Evolutionary conservation across 2,113 vertebrate species (phyloP), one percentile per base, ranked within the genome.

Genomic region (Ammodytes dubius): DNA sequence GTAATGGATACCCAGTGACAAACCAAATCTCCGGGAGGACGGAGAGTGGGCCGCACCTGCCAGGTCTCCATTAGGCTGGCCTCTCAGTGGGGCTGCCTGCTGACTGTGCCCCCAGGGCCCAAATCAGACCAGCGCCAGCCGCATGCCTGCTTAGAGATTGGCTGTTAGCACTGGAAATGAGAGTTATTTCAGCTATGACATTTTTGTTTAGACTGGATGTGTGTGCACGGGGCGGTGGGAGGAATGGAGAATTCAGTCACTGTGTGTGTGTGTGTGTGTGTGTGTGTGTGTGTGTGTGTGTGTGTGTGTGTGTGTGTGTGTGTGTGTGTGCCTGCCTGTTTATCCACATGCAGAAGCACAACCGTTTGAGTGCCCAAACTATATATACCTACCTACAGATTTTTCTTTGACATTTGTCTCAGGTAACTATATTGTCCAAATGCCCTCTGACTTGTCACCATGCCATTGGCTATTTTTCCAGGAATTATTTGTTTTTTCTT

Each of bases 91-190:
- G 96, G 96, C 96, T 96, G 96, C 97, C 95, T 96, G 94, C 96
- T 95, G 96, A 95, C 94, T 97, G 70, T 89, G 89, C 90, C 93
- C 92, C 96, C 95, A 94, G 96, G 96, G 96, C 96, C 96, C 97
- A 98, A 98, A 98, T 98, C 97, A 99, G 95, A 96, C 95, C 96
- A 96, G 96, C 96, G 96, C 89, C 91, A 89, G 90, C 76, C 87
- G 68, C 89, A 87, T 89, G 88, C 90, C 85, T 88, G 89, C 93
- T 95, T 94, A 96, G 97, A 98, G 97, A 99, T 99, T 98, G 97
- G 98, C 97, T 97, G 98, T 99, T 99, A 99, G 98, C 97, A 97
- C 97, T 97, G 97, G 97, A 98, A 99, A 99, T 98, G 97, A 97
- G 97, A 97, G 96, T 98, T 98, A 99, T 99, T 98, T 98, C 97